Evolutionary conservation across 2,797 vertebrate species (phyloP).

Genomic region (Agapornis canus): DNA sequence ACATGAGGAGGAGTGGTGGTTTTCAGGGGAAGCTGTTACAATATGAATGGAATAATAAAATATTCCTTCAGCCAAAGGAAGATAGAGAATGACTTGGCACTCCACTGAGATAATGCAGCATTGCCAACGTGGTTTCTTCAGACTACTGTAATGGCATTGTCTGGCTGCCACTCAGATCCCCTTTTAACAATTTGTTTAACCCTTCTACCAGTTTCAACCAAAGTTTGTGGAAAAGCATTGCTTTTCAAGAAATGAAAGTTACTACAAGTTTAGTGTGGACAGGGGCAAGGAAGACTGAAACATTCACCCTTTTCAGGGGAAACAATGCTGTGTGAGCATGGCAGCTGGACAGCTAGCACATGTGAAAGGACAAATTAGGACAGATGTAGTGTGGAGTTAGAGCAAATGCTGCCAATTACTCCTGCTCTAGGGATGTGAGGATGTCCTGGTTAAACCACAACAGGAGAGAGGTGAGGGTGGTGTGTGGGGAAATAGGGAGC

Average conservation of each 20-base stretch:
- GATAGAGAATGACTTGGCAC: slow-evolving; percentile 7
- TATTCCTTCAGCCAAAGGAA: not conserved
- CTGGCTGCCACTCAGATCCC: slow-evolving; percentile 29
- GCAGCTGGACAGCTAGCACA: not conserved
- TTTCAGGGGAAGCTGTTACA: not conserved
- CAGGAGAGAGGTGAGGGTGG: not conserved
- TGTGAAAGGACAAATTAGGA: not conserved
- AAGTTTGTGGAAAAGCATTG: not conserved
- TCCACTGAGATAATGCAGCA: not conserved
- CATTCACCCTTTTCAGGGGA: not conserved
- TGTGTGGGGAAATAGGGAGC: not conserved
- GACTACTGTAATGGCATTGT: not conserved
- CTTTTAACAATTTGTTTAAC: slow-evolving; percentile 6
- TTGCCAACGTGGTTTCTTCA: slow-evolving; percentile 49
- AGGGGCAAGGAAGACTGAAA: not conserved
- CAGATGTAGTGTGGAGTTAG: accelerated
- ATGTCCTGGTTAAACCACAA: not conserved
- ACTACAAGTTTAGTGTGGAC: not conserved
- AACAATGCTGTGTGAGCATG: accelerated
- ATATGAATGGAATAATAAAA: slow-evolving; percentile 9
- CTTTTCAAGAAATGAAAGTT: not conserved
- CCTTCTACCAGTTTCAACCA: not conserved
- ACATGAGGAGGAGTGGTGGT: not conserved
- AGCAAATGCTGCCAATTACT: not conserved
- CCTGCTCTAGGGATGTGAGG: not conserved